Evolutionary conservation across 1,140 invertebrate species (phyloP), one percentile per base, ranked within the genome.

Genomic region (Lepidurus arcticus): DNA sequence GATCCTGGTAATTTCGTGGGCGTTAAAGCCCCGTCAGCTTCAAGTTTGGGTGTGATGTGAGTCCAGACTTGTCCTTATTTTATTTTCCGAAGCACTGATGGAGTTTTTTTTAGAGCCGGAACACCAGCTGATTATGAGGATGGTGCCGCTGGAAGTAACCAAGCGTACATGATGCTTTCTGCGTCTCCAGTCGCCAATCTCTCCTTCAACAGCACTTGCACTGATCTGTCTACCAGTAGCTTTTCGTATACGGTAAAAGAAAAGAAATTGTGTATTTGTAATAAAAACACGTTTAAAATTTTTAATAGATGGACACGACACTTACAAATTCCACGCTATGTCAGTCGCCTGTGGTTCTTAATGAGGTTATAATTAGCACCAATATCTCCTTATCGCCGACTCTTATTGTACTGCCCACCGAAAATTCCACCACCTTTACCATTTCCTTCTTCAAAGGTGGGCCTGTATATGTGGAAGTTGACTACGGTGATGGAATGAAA

Each of bases 391-490:
- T 65, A 16, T 65, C 53, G 13, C 53, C 53, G 6, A 65, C 53
- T 13, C 53, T 65, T 65, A 21, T 65, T 21, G 53, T 65, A 16
- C 16, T 65, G 21, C 9, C 9, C n/a, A 8, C 53, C 13, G n/a
- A 7, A 21, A 16, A 65, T 65, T 7, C 13, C 6, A 65, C 53
- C 16, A 65, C n/a, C 13, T 65, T 65, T 65, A 65, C 53, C 16
- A 65, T 21, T 7, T 65, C 53, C 16, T 65, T 65, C 53, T 65
- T 65, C 53, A 65, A 65, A 65, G 53, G 53, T 21, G 53, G 53
- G 21, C 53, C 53, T 13, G 53, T 65, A 7, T 65, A 65, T 65
- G 53, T 65, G 53, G 21, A 4, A 10, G 21, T 65, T 65, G 53
- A 65, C 13, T 65, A 65, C 53, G 53, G 53, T 16, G n/a, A 65